Evolutionary conservation across 1,140 invertebrate species (phyloP), one percentile per base, ranked within the genome.

Genomic region (Saccostrea glomerata): DNA sequence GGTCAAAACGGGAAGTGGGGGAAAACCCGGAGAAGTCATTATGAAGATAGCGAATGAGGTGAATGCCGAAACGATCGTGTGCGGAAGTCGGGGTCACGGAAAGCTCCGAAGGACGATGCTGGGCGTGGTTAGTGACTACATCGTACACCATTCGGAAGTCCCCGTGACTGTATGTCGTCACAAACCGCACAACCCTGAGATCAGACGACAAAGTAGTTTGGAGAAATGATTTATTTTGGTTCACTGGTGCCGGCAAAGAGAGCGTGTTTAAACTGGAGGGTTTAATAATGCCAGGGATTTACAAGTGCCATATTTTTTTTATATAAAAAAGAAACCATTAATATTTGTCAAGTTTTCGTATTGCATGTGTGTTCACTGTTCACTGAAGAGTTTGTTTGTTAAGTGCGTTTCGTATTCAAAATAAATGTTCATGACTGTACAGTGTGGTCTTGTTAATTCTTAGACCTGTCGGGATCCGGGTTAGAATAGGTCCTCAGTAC

Each of bases 41-140:
- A 83, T 90, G 20, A 70, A 87, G 40, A 84, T 89, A 17, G 87
- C 91, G 1, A 70, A 91, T 20, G 91, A 92, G 36, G 89, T 92
- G 66, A 77, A 88, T 6, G 91, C 89, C 2, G 87, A 88, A 13
- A 82, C 91, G 84, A 90, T 92, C 55, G 90, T 92, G n/a, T 89
- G 89, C 15, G 92, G 92, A 13, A 88, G 90, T 9, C 88, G 92
- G 54, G 92, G 92, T 7, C 70, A 91, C 84, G 91, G 89, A n/a
- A 88, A 88, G 58, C 63, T 92, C 30, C 88, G 91, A 55, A 87
- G 92, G 36, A 89, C 91, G 15, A 82, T 92, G 7, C 17, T 92
- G 56, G 91, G 92, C 30, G 92, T 91, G 70, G 91, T 92, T 87
- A 92, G 92, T 77, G 91, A 92, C 60, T 92, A 89, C 77, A 89